Evolutionary conservation across 2,888 invertebrate species (phyloP).

Genomic region (Agonum fuliginosum): DNA sequence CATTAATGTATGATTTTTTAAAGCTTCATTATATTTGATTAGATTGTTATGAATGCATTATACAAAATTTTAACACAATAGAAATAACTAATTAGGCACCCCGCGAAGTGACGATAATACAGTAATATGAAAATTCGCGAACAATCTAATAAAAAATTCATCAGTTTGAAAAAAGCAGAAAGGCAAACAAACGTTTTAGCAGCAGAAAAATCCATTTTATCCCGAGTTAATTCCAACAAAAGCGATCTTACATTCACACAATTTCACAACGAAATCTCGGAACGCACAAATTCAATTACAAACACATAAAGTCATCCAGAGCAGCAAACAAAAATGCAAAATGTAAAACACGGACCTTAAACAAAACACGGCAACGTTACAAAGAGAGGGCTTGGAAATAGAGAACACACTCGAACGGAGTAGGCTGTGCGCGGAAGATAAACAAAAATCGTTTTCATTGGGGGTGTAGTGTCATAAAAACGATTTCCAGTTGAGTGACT

Average conservation of each 20-base stretch:
- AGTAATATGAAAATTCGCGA: background rate
- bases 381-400: constrained; percentile 23
- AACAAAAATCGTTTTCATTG: constrained; percentile 55
- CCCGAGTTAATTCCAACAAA: constrained; percentile 15
- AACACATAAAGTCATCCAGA: constrained; percentile 21
- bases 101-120: background rate
- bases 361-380: constrained; percentile 17
- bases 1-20: too few species aligned
- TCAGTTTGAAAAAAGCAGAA: constrained; percentile 18
- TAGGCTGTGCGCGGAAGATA: constrained; percentile 53
- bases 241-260: constrained; percentile 22
- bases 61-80: background rate
- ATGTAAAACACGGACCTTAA: constrained; percentile 23
- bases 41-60: too few species aligned
- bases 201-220: constrained; percentile 17
- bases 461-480: constrained; percentile 61
- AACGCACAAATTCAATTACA: constrained; percentile 29
- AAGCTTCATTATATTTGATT: too few species aligned
- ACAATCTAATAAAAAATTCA: constrained; percentile 31
- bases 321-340: constrained; percentile 20
- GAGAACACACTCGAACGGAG: constrained; percentile 45
- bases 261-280: constrained; percentile 11
- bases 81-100: background rate
- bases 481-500: constrained; percentile 66
- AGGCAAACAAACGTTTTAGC: constrained; percentile 10